Conservation (phyloP, 2,888 invertebrate species). For the Sminthurides aquaticus region DNA sequence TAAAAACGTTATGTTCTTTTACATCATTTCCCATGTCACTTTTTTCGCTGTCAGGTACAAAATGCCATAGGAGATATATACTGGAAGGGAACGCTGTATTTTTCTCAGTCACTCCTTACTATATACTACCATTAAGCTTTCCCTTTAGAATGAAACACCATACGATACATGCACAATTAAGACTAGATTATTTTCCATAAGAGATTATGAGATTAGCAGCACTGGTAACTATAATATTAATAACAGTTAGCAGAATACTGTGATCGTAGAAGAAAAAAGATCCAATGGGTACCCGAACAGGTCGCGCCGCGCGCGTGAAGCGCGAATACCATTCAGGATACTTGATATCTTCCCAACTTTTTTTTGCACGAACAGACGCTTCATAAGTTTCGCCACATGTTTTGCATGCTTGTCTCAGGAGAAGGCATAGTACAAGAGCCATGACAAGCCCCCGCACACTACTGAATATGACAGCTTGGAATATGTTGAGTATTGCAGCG, state of each 20-base stretch:
- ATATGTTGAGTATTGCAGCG: not conserved
- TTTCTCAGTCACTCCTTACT: no score
- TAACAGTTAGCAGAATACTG: not conserved
- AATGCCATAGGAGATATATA: no score
- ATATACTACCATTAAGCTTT: no score
- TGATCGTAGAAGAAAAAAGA: not conserved
- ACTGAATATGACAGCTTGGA: not conserved
- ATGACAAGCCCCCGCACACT: not conserved
- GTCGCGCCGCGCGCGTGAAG: not conserved
- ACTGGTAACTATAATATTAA: not conserved
- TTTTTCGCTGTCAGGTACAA: no score
- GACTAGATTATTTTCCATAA: no score
- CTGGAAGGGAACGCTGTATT: no score
- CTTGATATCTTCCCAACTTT: not conserved
- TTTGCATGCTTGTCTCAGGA: not conserved
- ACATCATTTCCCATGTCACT: no score
- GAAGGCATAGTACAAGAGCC: not conserved
- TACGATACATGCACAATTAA: no score
- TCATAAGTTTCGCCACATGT: not conserved
- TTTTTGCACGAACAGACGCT: not conserved
- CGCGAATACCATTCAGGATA: not conserved
- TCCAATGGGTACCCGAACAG: not conserved
- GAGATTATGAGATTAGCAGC: slow-evolving; percentile 1
- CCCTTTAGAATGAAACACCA: no score
- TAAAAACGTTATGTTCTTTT: no score